Conservation (phyloP, 1,140 invertebrate genomes). For the Drosophila baimaii region DNA sequence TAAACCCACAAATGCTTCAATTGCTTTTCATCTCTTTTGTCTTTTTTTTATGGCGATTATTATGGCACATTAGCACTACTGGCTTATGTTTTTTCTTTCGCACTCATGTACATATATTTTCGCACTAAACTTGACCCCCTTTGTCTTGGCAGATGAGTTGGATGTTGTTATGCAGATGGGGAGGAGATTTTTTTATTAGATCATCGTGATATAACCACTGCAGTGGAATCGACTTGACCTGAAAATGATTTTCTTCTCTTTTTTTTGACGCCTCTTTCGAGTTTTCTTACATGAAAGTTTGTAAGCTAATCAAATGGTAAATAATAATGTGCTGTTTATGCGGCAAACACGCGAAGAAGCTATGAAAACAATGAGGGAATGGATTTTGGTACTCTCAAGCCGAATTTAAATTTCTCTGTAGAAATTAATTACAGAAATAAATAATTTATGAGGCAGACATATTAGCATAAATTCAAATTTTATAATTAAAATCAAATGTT, state of each 20-base stretch:
- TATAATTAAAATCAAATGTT: too few species aligned
- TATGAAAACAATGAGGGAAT: slow-evolving; percentile 35
- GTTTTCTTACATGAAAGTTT: slow-evolving; percentile 34
- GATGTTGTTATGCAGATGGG: slow-evolving; percentile 14
- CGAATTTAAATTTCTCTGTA: slow-evolving; percentile 16
- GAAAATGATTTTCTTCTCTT: slow-evolving; percentile 45
- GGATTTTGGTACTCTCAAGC: neutral
- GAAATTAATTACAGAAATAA: too few species aligned
- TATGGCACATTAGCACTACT: slow-evolving; percentile 66
- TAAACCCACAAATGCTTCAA: slow-evolving; percentile 7
- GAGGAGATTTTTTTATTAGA: slow-evolving; percentile 38
- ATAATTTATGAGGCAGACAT: neutral
- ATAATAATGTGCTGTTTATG: slow-evolving; percentile 46
- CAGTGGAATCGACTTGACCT: slow-evolving; percentile 23
- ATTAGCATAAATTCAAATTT: too few species aligned
- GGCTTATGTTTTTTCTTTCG: slow-evolving; percentile 16
- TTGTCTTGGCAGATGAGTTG: slow-evolving; percentile 26
- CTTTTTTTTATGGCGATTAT: slow-evolving; percentile 32
- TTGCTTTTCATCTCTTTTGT: slow-evolving; percentile 40
- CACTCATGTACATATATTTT: slow-evolving; percentile 23
- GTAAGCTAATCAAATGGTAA: slow-evolving; percentile 51
- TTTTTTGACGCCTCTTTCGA: slow-evolving; percentile 4
- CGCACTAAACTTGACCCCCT: slow-evolving; percentile 67
- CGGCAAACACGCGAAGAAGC: slow-evolving; percentile 48
- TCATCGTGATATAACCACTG: slow-evolving; percentile 43